phyloP scores from a whole-genome alignment of 2,113 vertebrate species.

The Chamaea fasciata region DNA sequence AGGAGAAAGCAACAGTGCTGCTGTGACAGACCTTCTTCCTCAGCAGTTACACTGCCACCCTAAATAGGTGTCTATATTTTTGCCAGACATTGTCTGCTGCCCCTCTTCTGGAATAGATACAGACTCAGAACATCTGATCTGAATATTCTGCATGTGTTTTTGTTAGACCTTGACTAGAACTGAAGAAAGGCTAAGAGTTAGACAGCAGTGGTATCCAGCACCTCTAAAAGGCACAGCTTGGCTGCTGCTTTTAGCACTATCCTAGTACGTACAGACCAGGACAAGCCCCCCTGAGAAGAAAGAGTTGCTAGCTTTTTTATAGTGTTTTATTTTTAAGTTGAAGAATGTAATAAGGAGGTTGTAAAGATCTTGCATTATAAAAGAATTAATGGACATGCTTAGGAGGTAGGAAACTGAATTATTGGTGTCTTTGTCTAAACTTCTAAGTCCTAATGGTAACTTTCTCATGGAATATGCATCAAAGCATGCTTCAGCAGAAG shows the following conservation, averaged over 20 bases:
- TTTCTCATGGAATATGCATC: not conserved
- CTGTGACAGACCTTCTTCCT: not conserved
- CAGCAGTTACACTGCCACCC: not conserved
- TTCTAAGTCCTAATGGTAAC: not conserved
- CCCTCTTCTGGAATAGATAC: not conserved
- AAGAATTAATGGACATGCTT: not conserved
- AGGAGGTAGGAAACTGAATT: not conserved
- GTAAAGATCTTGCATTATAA: not conserved
- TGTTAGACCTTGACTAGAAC: not conserved
- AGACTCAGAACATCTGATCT: not conserved
- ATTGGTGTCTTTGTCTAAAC: not conserved
- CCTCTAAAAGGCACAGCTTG: not conserved
- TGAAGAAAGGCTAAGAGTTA: not conserved
- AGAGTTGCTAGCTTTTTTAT: not conserved
- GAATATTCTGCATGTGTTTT: not conserved
- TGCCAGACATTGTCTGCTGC: not conserved
- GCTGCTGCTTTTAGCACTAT: not conserved
- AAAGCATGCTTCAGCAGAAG: not conserved
- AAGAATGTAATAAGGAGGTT: not conserved
- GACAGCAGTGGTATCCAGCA: not conserved
- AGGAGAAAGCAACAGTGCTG: not conserved
- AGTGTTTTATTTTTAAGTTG: not conserved
- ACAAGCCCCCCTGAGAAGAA: fast-evolving
- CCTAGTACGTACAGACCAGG: not conserved
- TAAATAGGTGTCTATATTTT: not conserved